Evolutionary conservation across 2,888 invertebrate species (phyloP).

Genomic region (Toxonevra muliebris): DNA sequence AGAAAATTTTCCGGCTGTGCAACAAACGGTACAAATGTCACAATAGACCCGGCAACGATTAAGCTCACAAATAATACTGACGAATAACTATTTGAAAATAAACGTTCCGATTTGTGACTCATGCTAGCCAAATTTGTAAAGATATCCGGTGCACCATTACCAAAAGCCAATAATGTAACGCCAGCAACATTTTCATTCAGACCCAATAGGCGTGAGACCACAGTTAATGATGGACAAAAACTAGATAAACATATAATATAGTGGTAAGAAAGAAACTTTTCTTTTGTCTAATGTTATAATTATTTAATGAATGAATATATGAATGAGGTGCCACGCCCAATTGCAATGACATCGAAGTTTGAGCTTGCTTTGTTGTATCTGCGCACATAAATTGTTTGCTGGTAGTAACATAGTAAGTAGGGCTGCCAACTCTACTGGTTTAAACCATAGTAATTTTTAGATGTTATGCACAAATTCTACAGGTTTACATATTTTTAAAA

Average conservation of each 20-base stretch:
- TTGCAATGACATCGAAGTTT: too few species aligned
- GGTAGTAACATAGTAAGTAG: too few species aligned
- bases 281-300: not conserved
- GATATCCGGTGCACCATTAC: constrained; percentile 76
- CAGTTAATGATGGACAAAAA: constrained; percentile 68
- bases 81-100: constrained; percentile 67
- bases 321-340: too few species aligned
- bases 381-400: too few species aligned
- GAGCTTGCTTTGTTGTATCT: too few species aligned
- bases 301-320: too few species aligned
- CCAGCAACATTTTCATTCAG: constrained; percentile 71
- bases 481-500: too few species aligned
- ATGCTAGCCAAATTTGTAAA: constrained; percentile 69
- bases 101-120: constrained; percentile 60
- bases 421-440: too few species aligned
- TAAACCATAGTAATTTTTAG: too few species aligned
- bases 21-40: constrained; percentile 67
- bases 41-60: constrained; percentile 70
- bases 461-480: too few species aligned
- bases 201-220: constrained; percentile 64
- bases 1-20: constrained; percentile 42
- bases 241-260: too few species aligned
- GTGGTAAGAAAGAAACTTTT: constrained; percentile 27
- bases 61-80: constrained; percentile 72
- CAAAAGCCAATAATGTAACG: constrained; percentile 75